Percentiles rank a stretch among this genome's conserved stretches.
Conservation (phyloP, 1,140 invertebrate genomes). For the Bradysia coprophila region DNA sequence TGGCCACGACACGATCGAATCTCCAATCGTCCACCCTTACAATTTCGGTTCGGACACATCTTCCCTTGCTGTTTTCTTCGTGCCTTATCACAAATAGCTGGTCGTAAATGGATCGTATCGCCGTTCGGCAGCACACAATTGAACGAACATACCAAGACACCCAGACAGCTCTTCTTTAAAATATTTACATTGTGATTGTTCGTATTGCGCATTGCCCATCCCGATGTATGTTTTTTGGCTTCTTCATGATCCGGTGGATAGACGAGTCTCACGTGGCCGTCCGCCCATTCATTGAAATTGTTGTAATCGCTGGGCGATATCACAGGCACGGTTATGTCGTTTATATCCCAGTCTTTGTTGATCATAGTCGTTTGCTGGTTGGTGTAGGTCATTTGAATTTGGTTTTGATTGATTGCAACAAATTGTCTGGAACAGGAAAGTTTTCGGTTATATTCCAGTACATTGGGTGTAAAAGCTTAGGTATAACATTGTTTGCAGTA, state of each 20-base stretch:
- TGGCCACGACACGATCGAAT: constrained; percentile 85
- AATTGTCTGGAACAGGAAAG: no score
- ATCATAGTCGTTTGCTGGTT: no score
- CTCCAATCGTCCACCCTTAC: constrained; percentile 57
- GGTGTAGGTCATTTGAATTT: no score
- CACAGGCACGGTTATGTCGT: constrained; percentile 71
- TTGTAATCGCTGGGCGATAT: constrained; percentile 63
- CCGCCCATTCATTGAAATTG: constrained; percentile 84
- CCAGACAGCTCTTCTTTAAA: constrained; percentile 91
- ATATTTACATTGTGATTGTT: constrained; percentile 98
- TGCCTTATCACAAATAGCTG: constrained; percentile 96
- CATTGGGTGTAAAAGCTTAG: no score
- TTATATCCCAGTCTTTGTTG: constrained; percentile 96
- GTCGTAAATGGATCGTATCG: constrained; percentile 69
- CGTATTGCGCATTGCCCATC: constrained; percentile 98
- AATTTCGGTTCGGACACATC: constrained; percentile 32
- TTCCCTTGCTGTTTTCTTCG: constrained; percentile 87
- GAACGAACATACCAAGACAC: constrained; percentile 78
- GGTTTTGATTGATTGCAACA: no score
- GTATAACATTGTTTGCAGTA: no score
- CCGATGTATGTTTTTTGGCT: constrained; percentile 81
- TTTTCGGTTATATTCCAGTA: no score
- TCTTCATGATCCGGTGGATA: constrained; percentile 78
- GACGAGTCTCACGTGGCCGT: constrained; percentile 77
- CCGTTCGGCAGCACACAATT: constrained; percentile 67